phyloP scores from a whole-genome alignment of 2,888 invertebrate genomes.

The Agelastica alni region DNA sequence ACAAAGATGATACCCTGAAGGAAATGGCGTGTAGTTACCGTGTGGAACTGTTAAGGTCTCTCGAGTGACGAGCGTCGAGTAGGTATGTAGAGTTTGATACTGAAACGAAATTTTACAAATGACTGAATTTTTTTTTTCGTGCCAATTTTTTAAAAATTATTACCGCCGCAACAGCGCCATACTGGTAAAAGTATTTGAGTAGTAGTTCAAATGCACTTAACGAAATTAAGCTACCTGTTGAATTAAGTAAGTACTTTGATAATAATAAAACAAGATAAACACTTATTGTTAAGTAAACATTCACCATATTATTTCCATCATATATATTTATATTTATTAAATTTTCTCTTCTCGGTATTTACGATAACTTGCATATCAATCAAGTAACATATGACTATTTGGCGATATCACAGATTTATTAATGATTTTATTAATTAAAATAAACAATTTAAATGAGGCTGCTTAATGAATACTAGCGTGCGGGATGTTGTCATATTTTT shows the following conservation, averaged over 20 bases:
- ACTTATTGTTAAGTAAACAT: constrained; percentile 13
- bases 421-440: background rate
- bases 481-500: no score
- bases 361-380: constrained; percentile 11
- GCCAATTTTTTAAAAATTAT: no score
- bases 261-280: constrained; percentile 19
- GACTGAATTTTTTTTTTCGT: no score
- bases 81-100: no score
- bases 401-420: background rate
- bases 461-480: background rate
- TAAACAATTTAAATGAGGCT: background rate
- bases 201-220: constrained; percentile 20
- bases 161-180: no score
- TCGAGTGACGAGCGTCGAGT: no score
- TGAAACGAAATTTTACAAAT: no score
- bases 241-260: constrained; percentile 13
- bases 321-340: constrained; percentile 6
- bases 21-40: no score
- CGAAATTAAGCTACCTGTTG: constrained; percentile 11
- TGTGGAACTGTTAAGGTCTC: no score
- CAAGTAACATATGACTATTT: background rate
- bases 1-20: no score
- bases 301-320: constrained; percentile 6
- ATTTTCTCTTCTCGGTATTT: background rate
- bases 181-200: constrained; percentile 11